Conservation (phyloP, 2,113 vertebrate species). For the Calyptommatus sinebrachiatus region DNA sequence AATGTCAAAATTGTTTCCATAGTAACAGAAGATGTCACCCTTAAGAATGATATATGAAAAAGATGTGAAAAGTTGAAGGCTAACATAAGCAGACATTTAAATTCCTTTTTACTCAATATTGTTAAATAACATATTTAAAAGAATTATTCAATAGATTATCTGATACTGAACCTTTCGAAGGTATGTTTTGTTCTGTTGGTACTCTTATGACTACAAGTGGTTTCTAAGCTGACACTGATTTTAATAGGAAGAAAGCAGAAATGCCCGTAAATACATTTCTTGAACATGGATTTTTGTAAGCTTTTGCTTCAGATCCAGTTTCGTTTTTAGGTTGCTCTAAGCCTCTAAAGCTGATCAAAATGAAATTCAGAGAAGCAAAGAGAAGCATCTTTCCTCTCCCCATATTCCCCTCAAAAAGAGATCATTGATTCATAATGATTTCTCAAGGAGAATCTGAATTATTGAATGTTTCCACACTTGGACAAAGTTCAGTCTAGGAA, state of each 20-base stretch:
- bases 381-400: no score
- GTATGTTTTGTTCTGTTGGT: conserved; percentile 37
- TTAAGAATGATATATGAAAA: conserved; percentile 60
- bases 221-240: neutral
- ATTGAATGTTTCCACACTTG: no score
- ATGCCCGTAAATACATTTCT: neutral
- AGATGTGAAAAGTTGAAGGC: conserved; percentile 67
- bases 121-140: conserved; percentile 60
- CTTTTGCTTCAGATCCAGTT: no score
- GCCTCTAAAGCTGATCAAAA: no score
- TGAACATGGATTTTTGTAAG: neutral
- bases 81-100: conserved; percentile 57
- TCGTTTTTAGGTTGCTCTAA: no score
- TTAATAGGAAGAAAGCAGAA: neutral
- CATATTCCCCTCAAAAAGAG: no score
- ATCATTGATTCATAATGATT: no score
- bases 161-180: conserved; percentile 44
- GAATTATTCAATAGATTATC: conserved; percentile 55
- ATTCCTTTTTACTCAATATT: conserved; percentile 54
- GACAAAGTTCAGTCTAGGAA: no score
- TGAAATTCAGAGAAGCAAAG: no score
- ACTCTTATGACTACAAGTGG: neutral
- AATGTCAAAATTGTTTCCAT: conserved; percentile 67
- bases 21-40: conserved; percentile 63
- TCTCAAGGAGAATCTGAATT: no score